Percentiles rank a stretch among this genome's conserved stretches.
phyloP scores from a whole-genome alignment of 2,797 vertebrate species.

The Sebastes itinus region DNA sequence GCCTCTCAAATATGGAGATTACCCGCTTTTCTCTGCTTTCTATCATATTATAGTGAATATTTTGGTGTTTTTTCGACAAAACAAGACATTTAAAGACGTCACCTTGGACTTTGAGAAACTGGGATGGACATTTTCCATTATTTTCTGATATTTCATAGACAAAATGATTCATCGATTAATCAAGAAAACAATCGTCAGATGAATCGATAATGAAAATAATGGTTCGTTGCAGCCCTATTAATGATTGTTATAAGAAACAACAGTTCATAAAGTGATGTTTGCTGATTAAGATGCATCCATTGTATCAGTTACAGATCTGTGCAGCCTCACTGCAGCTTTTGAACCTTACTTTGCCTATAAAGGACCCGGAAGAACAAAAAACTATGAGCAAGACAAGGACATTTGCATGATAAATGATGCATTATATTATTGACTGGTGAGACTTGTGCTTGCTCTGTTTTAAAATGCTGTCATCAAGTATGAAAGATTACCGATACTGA shows the following conservation, averaged over 20 bases:
- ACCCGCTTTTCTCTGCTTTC: too few species aligned
- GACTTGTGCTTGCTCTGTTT: neutral
- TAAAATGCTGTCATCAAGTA: neutral
- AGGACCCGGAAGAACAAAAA: conserved; percentile 18
- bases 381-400: neutral
- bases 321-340: neutral
- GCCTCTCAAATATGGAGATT: too few species aligned
- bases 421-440: neutral
- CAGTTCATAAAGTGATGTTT: neutral
- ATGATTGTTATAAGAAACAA: neutral
- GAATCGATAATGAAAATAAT: too few species aligned
- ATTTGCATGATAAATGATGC: conserved; percentile 16
- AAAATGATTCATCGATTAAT: too few species aligned
- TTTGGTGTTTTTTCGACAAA: too few species aligned
- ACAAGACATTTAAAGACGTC: too few species aligned
- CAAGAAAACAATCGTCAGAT: too few species aligned
- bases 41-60: too few species aligned
- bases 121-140: too few species aligned
- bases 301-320: neutral
- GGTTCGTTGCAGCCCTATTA: neutral
- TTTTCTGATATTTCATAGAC: too few species aligned
- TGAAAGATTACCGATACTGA: neutral
- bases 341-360: conserved; percentile 3
- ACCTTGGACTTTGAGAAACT: too few species aligned
- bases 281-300: neutral